These are phyloP conservation scores for Sciurus niger DNA, from an alignment of 2,113 vertebrate genomes.

Conservation along the genomic window DNA sequence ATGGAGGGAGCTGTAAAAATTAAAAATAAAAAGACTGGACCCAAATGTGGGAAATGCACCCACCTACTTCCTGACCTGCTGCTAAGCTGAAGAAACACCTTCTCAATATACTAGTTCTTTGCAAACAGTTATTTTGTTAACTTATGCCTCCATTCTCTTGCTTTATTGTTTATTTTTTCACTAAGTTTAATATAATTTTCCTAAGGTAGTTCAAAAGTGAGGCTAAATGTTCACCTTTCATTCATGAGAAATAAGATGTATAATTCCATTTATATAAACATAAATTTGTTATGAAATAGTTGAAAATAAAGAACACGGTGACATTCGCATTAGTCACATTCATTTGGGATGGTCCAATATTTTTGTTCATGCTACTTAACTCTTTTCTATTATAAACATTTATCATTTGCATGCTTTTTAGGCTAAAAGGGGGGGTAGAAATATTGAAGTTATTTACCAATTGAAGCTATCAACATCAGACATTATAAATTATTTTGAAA, in stretches of 20 bases:
- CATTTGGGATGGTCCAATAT: not conserved
- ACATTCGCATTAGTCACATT: not conserved
- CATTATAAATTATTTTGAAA: slow-evolving; percentile 27
- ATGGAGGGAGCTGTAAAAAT: not conserved
- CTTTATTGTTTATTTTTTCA: slow-evolving; percentile 38
- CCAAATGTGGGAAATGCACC: not conserved
- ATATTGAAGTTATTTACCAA: not conserved
- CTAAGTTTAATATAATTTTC: not conserved
- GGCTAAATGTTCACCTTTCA: slow-evolving; percentile 2
- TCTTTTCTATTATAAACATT: not conserved
- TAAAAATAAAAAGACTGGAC: not conserved
- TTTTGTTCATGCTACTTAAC: not conserved
- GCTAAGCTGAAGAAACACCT: not conserved
- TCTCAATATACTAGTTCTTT: not conserved
- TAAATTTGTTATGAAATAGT: slow-evolving; percentile 45
- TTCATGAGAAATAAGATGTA: not conserved
- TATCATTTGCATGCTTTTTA: not conserved
- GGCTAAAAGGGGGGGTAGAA: not conserved
- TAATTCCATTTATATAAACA: not conserved
- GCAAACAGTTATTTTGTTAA: not conserved
- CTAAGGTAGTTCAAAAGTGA: slow-evolving; percentile 9
- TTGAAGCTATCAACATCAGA: not conserved
- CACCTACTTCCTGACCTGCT: not conserved
- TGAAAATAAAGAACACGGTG: not conserved
- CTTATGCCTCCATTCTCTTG: not conserved